Conservation (phyloP, 2,888 invertebrate genomes). For the Ceratothoa steindachneri region DNA sequence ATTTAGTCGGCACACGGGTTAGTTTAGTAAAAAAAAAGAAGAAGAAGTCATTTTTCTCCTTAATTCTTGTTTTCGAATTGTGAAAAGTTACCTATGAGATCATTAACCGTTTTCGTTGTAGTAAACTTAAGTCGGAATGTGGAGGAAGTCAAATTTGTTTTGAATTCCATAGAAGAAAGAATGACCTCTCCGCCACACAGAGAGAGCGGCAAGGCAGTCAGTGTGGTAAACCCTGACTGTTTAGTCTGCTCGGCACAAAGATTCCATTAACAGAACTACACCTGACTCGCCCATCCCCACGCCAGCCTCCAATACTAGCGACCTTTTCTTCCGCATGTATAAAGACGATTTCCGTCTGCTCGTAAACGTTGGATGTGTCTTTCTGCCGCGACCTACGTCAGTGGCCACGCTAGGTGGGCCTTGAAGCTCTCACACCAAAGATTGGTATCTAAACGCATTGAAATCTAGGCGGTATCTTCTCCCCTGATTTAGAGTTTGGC, state of each 20-base stretch:
- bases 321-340: no score
- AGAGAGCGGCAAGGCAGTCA: slow-evolving; percentile 33
- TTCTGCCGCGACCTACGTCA: slow-evolving; percentile 27
- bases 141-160: background rate
- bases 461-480: slow-evolving; percentile 16
- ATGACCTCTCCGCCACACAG: slow-evolving; percentile 27
- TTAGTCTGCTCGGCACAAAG: slow-evolving; percentile 33
- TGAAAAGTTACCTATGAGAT: background rate
- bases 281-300: background rate
- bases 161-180: background rate
- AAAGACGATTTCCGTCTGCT: no score
- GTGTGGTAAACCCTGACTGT: slow-evolving; percentile 37
- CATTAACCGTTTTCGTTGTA: background rate
- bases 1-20: no score
- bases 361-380: slow-evolving; percentile 14
- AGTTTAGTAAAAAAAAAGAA: no score
- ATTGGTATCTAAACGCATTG: slow-evolving; percentile 34
- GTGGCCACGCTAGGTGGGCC: slow-evolving; percentile 34
- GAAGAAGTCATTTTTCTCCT: background rate
- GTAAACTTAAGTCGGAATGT: background rate
- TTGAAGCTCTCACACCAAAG: slow-evolving; percentile 20
- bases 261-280: slow-evolving; percentile 27
- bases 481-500: background rate
- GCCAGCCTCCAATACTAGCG: background rate
- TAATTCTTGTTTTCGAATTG: background rate